Evolutionary conservation across 92 coral and sea anemone species (phyloP), one percentile per base, ranked within the genome.

Genomic region (Ricordea florida): DNA sequence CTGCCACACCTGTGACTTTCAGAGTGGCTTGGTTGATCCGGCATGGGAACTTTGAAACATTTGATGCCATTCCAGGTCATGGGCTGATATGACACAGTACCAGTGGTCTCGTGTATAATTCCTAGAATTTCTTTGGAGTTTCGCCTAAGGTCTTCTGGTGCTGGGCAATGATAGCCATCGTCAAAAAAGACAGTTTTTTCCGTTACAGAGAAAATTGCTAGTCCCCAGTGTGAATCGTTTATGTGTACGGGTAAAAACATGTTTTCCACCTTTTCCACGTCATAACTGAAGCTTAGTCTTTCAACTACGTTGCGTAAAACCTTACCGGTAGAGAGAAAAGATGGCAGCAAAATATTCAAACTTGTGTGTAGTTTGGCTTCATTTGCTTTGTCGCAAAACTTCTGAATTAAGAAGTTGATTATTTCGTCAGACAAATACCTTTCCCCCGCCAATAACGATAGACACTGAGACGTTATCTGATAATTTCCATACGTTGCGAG

Each of bases 181-280:
- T 79, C 85, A 41, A 59, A 81, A 29, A 30, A 62, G 18, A 43
- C 44, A 10, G 47, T 71, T 28, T 48, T 66, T 57, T 71, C 60
- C 2, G 28, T 22, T 25, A 71, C 25, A 28, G 46, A 36, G 3
- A 81, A 45, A 13, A 81, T 61, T 10, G 49, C 47, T 32, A 62
- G 57, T n/a, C 86, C 80, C 86, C 86, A 81, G 51, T 80, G 86
- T 14, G 48, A 25, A 20, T 62, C 25, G 42, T 69, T 33, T 46
- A 80, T 44, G 28, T 81, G 86, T 22, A 70, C 49, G 27, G 86
- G 80, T 31, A 81, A 42, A 55, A 66, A 65, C 29, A 66, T 62
- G 5, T 57, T 41, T 17, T 62, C 57, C 14, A 81, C 70, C 7
- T 17, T 56, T 52, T 62, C 78, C 20, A 27, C 51, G 10, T 38